These are phyloP conservation scores for Cnemophilus loriae DNA, from an alignment of 2,113 vertebrate species.

Conservation along the genomic window DNA sequence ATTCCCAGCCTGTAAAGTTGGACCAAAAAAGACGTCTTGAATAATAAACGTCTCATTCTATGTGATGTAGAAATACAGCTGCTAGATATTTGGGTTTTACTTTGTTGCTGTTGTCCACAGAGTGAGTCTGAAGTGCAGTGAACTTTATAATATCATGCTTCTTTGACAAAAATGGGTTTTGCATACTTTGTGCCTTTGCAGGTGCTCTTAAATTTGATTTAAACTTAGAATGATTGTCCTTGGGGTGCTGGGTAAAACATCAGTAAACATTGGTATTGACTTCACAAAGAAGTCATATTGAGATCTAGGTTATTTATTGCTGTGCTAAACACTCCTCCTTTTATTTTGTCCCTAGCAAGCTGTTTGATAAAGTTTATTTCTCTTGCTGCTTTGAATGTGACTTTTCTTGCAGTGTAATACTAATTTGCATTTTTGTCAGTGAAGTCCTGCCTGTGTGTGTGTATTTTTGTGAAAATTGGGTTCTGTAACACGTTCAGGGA, in stretches of 20 bases:
- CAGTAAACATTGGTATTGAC: constrained; percentile 24
- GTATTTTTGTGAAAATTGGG: background rate
- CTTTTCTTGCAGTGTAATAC: background rate
- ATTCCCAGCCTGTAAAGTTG: background rate
- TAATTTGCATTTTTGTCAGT: background rate
- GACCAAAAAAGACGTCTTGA: background rate
- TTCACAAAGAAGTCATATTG: background rate
- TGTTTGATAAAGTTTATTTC: background rate
- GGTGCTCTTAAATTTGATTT: background rate
- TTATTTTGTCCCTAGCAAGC: background rate
- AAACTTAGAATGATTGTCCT: background rate
- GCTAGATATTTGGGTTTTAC: background rate
- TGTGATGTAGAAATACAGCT: background rate
- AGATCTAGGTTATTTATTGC: constrained; percentile 12
- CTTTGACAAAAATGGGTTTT: background rate
- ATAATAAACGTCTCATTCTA: background rate
- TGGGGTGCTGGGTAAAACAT: background rate
- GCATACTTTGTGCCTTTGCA: background rate
- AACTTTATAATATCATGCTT: background rate
- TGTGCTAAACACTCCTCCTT: background rate
- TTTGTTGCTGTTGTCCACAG: background rate
- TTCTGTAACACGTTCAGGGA: background rate
- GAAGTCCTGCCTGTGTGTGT: background rate
- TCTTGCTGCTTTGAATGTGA: background rate
- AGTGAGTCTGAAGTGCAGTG: background rate